Conservation (phyloP, 1,140 invertebrate species). For the Acromyrmex echinatior region DNA sequence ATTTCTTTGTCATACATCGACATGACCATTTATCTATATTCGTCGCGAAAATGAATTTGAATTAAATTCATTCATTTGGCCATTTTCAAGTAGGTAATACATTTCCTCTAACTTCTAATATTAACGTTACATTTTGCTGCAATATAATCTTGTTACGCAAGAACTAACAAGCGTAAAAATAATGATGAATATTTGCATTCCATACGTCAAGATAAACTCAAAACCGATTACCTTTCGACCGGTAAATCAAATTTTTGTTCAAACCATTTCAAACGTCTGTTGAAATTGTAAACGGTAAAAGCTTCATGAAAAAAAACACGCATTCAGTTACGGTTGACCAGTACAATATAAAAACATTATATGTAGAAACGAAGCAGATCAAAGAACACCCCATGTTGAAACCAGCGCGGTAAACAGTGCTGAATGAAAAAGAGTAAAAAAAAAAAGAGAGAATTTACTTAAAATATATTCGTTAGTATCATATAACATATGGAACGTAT, state of each 20-base stretch:
- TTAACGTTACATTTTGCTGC: background rate
- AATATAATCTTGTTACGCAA: conserved; percentile 3
- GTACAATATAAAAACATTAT: background rate
- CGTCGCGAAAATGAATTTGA: background rate
- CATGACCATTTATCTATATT: background rate
- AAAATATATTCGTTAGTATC: background rate
- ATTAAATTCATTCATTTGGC: conserved; percentile 7
- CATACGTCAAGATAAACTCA: conserved; percentile 2
- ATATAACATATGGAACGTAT: too few species aligned
- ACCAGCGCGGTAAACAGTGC: background rate
- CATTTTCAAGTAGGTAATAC: too few species aligned
- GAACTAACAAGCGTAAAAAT: conserved; percentile 16
- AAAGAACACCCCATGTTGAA: background rate
- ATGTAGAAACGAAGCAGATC: background rate
- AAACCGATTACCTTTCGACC: conserved; percentile 10
- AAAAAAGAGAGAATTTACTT: background rate
- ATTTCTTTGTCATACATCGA: background rate
- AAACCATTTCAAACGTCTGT: conserved; percentile 18
- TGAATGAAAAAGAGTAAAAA: background rate
- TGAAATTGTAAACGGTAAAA: conserved; percentile 22
- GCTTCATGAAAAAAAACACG: background rate
- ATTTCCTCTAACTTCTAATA: background rate
- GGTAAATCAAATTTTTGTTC: conserved; percentile 27
- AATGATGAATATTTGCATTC: conserved; percentile 8
- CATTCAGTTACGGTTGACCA: background rate